phyloP scores from a whole-genome alignment of 2,888 invertebrate genomes.

The Apodemia zela region DNA sequence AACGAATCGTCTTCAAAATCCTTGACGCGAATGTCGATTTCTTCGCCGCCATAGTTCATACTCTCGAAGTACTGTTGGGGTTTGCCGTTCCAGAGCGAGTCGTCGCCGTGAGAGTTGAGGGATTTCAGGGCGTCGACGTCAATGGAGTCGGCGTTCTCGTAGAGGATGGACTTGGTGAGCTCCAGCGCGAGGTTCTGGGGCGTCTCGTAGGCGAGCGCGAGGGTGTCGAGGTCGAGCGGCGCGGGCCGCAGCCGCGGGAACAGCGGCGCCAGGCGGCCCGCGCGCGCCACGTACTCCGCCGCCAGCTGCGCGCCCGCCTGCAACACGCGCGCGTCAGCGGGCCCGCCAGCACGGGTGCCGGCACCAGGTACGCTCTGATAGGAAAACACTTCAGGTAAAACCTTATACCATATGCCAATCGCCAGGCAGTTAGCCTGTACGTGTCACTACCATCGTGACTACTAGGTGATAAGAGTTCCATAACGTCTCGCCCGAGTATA shows the following conservation, averaged over 20 bases:
- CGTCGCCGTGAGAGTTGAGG: slow-evolving; percentile 54
- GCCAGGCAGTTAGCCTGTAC: too few relatives aligned
- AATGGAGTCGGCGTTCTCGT: slow-evolving; percentile 61
- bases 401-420: too few relatives aligned
- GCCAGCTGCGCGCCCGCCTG: slow-evolving; percentile 35
- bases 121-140: slow-evolving; percentile 42
- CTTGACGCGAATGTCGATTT: slow-evolving; percentile 21
- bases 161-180: slow-evolving; percentile 50
- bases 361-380: too few relatives aligned
- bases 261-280: slow-evolving; percentile 55
- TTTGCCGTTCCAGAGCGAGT: slow-evolving; percentile 78
- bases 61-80: slow-evolving; percentile 84
- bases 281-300: slow-evolving; percentile 63
- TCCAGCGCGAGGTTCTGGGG: slow-evolving; percentile 59
- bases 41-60: slow-evolving; percentile 74
- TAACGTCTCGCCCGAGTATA: too few relatives aligned
- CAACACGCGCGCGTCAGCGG: background rate
- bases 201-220: slow-evolving; percentile 49
- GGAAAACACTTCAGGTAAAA: too few relatives aligned
- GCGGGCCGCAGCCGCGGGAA: slow-evolving; percentile 28
- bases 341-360: too few relatives aligned
- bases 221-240: background rate
- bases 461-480: too few relatives aligned
- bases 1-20: slow-evolving; percentile 63
- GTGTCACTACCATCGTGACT: too few relatives aligned